Conservation (phyloP, 2,888 invertebrate species). For the Eristalinus sepulchralis region DNA sequence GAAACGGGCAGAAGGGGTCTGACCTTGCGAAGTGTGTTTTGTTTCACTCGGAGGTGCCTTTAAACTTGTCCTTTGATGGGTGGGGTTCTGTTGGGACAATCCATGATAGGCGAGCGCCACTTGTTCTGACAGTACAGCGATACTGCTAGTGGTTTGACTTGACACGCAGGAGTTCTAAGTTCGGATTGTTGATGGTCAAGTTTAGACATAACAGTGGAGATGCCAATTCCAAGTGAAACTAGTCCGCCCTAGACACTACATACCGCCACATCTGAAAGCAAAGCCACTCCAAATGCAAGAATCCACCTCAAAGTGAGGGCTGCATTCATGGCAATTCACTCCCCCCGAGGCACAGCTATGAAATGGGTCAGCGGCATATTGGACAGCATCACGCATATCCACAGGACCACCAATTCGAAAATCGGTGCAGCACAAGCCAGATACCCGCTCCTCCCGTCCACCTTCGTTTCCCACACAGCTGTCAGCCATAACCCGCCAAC, state of each 20-base stretch:
- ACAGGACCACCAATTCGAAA: neutral
- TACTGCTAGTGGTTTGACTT: no score
- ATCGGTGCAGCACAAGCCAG: slow-evolving; percentile 11
- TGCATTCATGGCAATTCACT: neutral
- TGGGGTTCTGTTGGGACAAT: neutral
- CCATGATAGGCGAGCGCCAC: neutral
- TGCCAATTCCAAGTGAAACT: no score
- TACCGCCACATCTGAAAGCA: no score
- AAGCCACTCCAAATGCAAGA: neutral
- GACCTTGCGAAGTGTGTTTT: neutral
- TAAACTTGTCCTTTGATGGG: neutral
- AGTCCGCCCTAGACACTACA: no score
- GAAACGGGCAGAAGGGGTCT: neutral
- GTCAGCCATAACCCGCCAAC: slow-evolving; percentile 3
- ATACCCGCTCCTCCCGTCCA: neutral
- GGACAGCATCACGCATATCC: slow-evolving; percentile 21
- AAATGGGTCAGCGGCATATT: slow-evolving; percentile 3
- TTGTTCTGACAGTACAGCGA: neutral
- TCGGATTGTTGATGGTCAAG: no score
- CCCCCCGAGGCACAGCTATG: neutral
- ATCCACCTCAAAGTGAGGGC: neutral
- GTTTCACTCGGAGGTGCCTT: neutral
- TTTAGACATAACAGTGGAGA: no score
- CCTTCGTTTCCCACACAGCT: slow-evolving; percentile 25
- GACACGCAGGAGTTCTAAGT: no score